Conservation (phyloP, 2,888 invertebrate species). For the Pseudanteris insignis region DNA sequence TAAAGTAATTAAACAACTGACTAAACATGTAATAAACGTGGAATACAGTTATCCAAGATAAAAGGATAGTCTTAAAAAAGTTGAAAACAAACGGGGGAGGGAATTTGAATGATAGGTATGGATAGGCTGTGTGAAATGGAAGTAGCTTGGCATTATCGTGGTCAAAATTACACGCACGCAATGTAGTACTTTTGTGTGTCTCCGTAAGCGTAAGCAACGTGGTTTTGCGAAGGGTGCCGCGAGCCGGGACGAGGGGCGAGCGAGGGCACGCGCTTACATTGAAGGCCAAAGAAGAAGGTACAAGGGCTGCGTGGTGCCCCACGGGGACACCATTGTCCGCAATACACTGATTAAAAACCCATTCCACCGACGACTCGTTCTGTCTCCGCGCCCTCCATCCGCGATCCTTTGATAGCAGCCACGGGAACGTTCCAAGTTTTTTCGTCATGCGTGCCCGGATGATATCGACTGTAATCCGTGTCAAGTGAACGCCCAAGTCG, state of each 20-base stretch:
- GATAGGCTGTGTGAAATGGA: conserved; percentile 17
- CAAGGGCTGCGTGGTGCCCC: conserved; percentile 55
- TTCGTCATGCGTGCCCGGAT: conserved; percentile 8
- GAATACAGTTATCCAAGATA: too few relatives aligned
- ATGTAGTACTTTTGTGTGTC: conserved; percentile 49
- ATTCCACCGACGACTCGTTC: conserved; percentile 52
- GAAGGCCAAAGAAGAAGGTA: conserved; percentile 56
- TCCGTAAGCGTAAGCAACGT: conserved; percentile 39
- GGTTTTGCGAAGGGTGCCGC: conserved; percentile 34
- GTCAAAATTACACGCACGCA: conserved; percentile 49
- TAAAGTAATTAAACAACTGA: too few relatives aligned
- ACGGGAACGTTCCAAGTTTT: conserved; percentile 10
- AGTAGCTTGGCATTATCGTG: conserved; percentile 32
- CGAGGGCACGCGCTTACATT: conserved; percentile 51
- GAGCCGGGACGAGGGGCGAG: conserved; percentile 46
- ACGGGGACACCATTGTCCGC: conserved; percentile 62
- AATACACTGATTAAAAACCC: conserved; percentile 65
- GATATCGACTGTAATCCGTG: conserved; percentile 20
- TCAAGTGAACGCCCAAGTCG: conserved; percentile 18
- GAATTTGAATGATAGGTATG: conserved; percentile 15
- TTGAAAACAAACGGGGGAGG: too few relatives aligned
- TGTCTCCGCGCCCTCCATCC: conserved; percentile 43
- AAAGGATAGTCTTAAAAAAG: too few relatives aligned
- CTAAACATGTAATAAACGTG: too few relatives aligned
- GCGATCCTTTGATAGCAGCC: conserved; percentile 24